A percentile compares a stretch with the other conserved stretches of the same genome.
Evolutionary conservation across 2,113 vertebrate genomes (phyloP).

Genomic region (Murina feae): DNA sequence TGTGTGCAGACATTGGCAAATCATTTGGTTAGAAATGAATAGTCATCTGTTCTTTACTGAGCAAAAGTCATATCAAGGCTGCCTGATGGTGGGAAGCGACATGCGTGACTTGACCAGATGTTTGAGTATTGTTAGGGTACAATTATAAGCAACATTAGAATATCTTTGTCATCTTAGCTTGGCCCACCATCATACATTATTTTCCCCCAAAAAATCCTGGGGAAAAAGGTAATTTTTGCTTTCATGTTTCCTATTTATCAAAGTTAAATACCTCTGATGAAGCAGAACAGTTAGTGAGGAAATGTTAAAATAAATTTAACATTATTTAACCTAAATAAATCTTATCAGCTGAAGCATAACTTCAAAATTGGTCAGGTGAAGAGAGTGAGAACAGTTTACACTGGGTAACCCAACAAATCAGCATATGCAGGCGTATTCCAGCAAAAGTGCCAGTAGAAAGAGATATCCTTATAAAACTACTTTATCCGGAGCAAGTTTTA

Average conservation of each 20-base stretch:
- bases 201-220: not conserved
- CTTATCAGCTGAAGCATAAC: not conserved
- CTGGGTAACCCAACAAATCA: not conserved
- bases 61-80: not conserved
- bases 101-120: not conserved
- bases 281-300: not conserved
- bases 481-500: not conserved
- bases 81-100: not conserved
- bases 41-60: not conserved
- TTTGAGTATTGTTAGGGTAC: not conserved
- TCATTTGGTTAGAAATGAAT: not conserved
- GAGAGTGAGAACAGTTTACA: not conserved
- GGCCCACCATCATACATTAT: not conserved
- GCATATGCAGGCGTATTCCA: not conserved
- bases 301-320: not conserved
- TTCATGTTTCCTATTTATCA: not conserved
- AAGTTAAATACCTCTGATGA: not conserved
- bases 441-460: not conserved
- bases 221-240: not conserved
- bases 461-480: slow-evolving; percentile 1
- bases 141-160: not conserved
- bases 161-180: not conserved
- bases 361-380: not conserved
- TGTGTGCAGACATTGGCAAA: not conserved
- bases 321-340: not conserved